Evolutionary conservation across 2,888 invertebrate species (phyloP).

Genomic region (Anoplius nigerrimus): DNA sequence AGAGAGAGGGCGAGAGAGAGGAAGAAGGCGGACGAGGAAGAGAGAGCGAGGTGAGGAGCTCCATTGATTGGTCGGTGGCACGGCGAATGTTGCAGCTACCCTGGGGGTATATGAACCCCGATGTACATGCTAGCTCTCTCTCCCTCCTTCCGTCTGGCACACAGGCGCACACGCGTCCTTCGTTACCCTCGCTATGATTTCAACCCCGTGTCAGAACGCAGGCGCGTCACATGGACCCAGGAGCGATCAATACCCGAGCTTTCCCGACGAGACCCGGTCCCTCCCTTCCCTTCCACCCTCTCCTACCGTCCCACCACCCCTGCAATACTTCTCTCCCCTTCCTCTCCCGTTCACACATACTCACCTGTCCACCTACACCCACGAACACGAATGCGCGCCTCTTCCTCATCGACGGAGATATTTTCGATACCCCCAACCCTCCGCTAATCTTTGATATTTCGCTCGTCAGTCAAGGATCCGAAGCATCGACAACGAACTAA

Average conservation of each 20-base stretch:
- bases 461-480: neutral
- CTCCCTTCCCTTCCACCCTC: constrained; percentile 24
- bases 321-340: constrained; percentile 19
- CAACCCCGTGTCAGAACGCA: constrained; percentile 64
- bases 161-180: constrained; percentile 24
- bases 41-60: constrained; percentile 59
- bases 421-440: constrained; percentile 20
- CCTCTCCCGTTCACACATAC: constrained; percentile 16
- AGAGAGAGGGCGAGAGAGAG: constrained; percentile 33
- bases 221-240: constrained; percentile 73
- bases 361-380: no score
- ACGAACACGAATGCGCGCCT: constrained; percentile 11
- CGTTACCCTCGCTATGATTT: constrained; percentile 55
- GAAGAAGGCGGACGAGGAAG: constrained; percentile 35
- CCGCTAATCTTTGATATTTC: constrained; percentile 46
- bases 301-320: constrained; percentile 10
- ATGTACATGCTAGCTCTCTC: constrained; percentile 43
- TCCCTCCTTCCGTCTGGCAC: constrained; percentile 34
- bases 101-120: constrained; percentile 71
- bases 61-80: constrained; percentile 71
- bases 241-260: constrained; percentile 71
- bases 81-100: constrained; percentile 66
- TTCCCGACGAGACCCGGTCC: constrained; percentile 52
- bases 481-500: neutral
- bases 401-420: constrained; percentile 27